Percentiles rank a stretch among this genome's conserved stretches.
These are phyloP conservation scores for Agriopis leucophaearia DNA, from an alignment of 2,888 invertebrate species.

Conservation along the genomic window DNA sequence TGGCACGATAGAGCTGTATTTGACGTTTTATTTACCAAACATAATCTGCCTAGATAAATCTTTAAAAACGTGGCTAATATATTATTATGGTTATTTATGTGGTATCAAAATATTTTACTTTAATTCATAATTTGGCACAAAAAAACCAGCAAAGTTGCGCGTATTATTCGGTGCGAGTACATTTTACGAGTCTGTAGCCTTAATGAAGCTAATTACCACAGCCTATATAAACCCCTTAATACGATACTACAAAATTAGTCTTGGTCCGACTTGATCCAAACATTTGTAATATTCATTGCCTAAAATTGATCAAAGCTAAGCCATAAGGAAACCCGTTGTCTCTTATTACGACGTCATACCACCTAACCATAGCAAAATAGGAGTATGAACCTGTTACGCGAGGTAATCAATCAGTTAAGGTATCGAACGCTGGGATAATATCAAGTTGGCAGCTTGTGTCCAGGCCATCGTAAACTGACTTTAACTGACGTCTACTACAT, in stretches of 20 bases:
- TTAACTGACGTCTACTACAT: slow-evolving; percentile 33
- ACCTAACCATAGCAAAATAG: slow-evolving; percentile 29
- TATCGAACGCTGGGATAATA: slow-evolving; percentile 55
- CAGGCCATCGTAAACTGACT: slow-evolving; percentile 41
- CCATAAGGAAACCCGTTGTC: slow-evolving; percentile 6
- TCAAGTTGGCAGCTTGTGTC: slow-evolving; percentile 59
- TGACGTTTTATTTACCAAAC: too few relatives aligned
- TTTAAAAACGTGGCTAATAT: too few relatives aligned
- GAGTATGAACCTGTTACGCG: slow-evolving; percentile 44
- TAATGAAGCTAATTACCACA: too few relatives aligned
- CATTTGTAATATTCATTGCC: background rate
- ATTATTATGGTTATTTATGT: too few relatives aligned
- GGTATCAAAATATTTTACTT: too few relatives aligned
- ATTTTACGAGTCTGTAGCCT: too few relatives aligned
- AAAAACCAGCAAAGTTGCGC: too few relatives aligned
- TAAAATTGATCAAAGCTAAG: slow-evolving; percentile 6
- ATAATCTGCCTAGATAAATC: too few relatives aligned
- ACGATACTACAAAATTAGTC: background rate
- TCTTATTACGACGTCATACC: slow-evolving; percentile 1
- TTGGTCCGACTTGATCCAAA: background rate
- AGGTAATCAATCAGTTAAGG: slow-evolving; percentile 65
- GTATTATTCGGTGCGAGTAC: too few relatives aligned
- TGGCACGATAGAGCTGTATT: too few relatives aligned
- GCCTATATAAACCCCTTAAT: background rate
- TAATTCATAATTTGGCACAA: too few relatives aligned